A percentile compares a stretch with the other conserved stretches of the same genome.
Conservation (phyloP, 92 coral and sea anemone genomes). For the Epizoanthus rinbou region DNA sequence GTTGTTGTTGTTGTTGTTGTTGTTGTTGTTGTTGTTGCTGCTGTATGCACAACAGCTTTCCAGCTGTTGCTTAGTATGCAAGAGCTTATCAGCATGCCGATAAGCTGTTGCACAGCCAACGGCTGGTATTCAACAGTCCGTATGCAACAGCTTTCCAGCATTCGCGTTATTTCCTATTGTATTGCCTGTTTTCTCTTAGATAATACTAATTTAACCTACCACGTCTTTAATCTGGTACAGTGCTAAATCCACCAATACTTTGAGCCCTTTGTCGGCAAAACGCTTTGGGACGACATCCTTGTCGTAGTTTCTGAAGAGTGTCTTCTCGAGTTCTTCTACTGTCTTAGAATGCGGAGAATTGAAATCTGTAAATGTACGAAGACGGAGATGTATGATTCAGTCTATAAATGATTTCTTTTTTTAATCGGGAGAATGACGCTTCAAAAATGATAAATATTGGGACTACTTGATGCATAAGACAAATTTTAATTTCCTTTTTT, state of each 20-base stretch:
- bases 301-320: conserved; percentile 62
- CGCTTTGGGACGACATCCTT: conserved; percentile 76
- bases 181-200: too few species aligned
- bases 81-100: too few species aligned
- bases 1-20: too few species aligned
- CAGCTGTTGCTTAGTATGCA: too few species aligned
- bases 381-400: not conserved
- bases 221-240: conserved; percentile 86
- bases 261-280: conserved; percentile 61
- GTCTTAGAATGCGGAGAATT: conserved; percentile 49
- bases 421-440: not conserved
- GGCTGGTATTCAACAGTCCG: too few species aligned
- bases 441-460: not conserved
- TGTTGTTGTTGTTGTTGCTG: too few species aligned
- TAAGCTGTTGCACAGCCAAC: too few species aligned
- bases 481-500: too few species aligned
- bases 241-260: conserved; percentile 70
- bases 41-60: too few species aligned
- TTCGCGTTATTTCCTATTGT: not conserved
- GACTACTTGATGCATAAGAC: not conserved
- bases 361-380: not conserved
- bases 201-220: conserved; percentile 53
- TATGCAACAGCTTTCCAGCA: not conserved
- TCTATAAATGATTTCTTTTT: not conserved
- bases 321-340: conserved; percentile 61